Base-by-base conservation (phyloP, 2,113 vertebrate species). In the Dendropsophus ebraccatus region DNA sequence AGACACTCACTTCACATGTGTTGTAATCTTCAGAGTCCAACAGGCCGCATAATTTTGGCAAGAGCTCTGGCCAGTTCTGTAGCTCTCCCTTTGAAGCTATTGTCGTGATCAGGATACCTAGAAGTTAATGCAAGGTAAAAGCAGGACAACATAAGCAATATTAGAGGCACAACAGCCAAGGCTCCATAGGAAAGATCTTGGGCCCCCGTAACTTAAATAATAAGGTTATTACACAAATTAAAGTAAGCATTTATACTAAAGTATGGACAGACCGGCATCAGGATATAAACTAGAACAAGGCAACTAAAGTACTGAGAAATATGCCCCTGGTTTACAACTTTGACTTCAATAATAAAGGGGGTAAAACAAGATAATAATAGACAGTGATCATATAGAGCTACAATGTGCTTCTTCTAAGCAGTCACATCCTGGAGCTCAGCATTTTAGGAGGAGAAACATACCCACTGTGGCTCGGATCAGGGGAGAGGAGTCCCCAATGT, bases 1-100 rank as follows among this genome's bases (percentile, higher is more conserved):
- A 47, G 13, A 74, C 25, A 74, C 90, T 94, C 91, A 99, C 98
- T 92, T 99, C 97, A 91, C 98, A 99, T 8, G 97, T 99, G 92
- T 99, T 99, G 89, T 99, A 99, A 92, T 99, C 97, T 90, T 99
- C 97, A 70, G 97, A 99, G 90, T 99, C 98, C 93, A 99, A 92
- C 14, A 98, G 92, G 87, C 93, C 93, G 89, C 98, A 99, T 83
- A 99, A 96, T 89, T 99, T 98, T 78, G 98, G 98, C 84, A 99
- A 92, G 30, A 99, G 97, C 77, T 99, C 97, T 1, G 97, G 98
- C 98, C 98, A 99, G 91, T 99, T 99, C 88, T 99, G 98, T 11
- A 99, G 92, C 85, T 98, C 97, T 70, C 97, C 98, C 89, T 98
- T 99, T 82, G 98, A 99, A 2, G 98, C 97, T 88, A 99, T 99